These are phyloP conservation scores for Ips typographus DNA, from an alignment of 1,140 invertebrate genomes.

Conservation along the genomic window DNA sequence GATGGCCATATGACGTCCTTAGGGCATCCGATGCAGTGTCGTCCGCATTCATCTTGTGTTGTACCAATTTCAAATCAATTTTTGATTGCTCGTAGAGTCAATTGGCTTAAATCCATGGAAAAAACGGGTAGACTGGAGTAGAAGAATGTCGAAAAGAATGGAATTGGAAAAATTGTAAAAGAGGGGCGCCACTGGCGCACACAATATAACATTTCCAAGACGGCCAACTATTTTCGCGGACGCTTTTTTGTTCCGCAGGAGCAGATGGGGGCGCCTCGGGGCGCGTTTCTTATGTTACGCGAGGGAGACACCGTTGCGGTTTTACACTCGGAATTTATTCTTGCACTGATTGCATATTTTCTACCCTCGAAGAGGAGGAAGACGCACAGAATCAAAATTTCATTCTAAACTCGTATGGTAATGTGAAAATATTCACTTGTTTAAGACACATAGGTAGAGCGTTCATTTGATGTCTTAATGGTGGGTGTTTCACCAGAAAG, in stretches of 20 bases:
- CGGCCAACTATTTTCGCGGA: conserved; percentile 1
- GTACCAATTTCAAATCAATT: too few species aligned
- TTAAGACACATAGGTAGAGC: too few species aligned
- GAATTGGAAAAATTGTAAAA: neutral
- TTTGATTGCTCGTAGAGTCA: too few species aligned
- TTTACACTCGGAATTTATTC: neutral
- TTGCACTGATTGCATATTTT: conserved; percentile 13
- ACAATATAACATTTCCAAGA: conserved; percentile 1
- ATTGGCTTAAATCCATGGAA: too few species aligned
- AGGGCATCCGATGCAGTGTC: conserved; percentile 9
- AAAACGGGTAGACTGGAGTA: too few species aligned
- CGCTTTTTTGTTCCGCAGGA: conserved; percentile 12
- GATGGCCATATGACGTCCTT: conserved; percentile 17
- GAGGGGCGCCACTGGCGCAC: neutral
- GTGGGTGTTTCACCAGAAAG: too few species aligned
- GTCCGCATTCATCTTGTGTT: neutral
- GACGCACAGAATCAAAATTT: too few species aligned
- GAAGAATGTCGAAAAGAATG: too few species aligned
- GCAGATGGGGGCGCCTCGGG: conserved; percentile 14
- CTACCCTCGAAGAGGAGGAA: too few species aligned
- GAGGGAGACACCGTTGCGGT: neutral
- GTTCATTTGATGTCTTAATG: too few species aligned
- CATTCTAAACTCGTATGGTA: too few species aligned
- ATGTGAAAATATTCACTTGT: too few species aligned
- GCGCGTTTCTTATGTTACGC: conserved; percentile 11